A percentile compares a stretch with the other conserved stretches of the same genome.
These are phyloP conservation scores for Dinothrombium tinctorium DNA, from an alignment of 1,140 invertebrate genomes.

Conservation along the genomic window DNA sequence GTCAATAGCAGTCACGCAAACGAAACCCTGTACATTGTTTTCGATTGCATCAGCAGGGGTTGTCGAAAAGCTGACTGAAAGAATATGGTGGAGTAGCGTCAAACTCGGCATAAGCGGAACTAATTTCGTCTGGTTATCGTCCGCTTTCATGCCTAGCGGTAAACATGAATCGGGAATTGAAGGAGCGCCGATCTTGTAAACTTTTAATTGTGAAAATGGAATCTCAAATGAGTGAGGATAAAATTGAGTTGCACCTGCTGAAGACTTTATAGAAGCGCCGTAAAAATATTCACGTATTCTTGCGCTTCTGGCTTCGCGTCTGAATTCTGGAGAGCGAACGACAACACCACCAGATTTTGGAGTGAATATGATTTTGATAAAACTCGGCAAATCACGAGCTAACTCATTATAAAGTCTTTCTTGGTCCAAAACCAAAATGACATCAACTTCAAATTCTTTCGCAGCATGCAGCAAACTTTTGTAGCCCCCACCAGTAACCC, in stretches of 20 bases:
- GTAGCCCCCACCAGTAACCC: slow-evolving; percentile 45
- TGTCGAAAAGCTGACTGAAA: slow-evolving; percentile 47
- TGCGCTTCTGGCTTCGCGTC: slow-evolving; percentile 48
- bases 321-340: slow-evolving; percentile 42
- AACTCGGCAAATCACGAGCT: slow-evolving; percentile 67
- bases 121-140: slow-evolving; percentile 70
- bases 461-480: slow-evolving; percentile 41
- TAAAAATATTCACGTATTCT: slow-evolving; percentile 87
- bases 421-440: slow-evolving; percentile 87
- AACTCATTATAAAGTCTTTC: slow-evolving; percentile 86
- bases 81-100: slow-evolving; percentile 55
- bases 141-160: slow-evolving; percentile 72
- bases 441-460: slow-evolving; percentile 78
- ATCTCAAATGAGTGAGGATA: slow-evolving; percentile 82
- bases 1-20: slow-evolving; percentile 62
- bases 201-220: slow-evolving; percentile 56
- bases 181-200: slow-evolving; percentile 63
- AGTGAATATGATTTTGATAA: slow-evolving; percentile 73
- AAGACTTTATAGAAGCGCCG: slow-evolving; percentile 34
- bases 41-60: slow-evolving; percentile 38
- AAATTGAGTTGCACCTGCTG: slow-evolving; percentile 50
- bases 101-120: slow-evolving; percentile 35
- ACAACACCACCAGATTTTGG: slow-evolving; percentile 93
- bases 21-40: slow-evolving; percentile 68
- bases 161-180: slow-evolving; percentile 68